A percentile compares a stretch with the other conserved stretches of the same genome.
These are phyloP conservation scores for Gastrophysa polygoni DNA, from an alignment of 2,888 invertebrate genomes.

Conservation along the genomic window DNA sequence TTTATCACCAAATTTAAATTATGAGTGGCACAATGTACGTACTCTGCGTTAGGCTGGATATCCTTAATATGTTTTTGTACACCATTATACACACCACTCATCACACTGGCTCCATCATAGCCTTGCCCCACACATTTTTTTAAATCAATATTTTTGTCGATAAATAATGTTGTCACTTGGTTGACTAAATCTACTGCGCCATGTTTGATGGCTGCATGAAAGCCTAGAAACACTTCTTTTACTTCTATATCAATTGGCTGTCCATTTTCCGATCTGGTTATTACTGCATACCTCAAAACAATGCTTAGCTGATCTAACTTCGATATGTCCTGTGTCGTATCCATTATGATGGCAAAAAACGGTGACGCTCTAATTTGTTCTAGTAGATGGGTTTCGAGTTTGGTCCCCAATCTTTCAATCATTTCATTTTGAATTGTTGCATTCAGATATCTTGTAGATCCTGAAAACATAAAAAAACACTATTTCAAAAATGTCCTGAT, in stretches of 20 bases:
- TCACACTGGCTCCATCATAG: conserved; percentile 49
- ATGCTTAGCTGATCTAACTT: conserved; percentile 47
- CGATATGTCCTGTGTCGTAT: conserved; percentile 42
- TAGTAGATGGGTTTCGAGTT: conserved; percentile 25
- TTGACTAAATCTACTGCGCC: conserved; percentile 41
- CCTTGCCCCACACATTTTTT: conserved; percentile 38
- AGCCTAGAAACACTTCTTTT: conserved; percentile 41
- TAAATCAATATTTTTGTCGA: conserved; percentile 34
- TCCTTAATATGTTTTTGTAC: conserved; percentile 25
- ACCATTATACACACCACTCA: conserved; percentile 38
- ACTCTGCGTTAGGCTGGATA: conserved; percentile 28
- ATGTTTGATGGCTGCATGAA: conserved; percentile 38
- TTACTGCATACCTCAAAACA: conserved; percentile 28
- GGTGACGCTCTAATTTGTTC: conserved; percentile 25
- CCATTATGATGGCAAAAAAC: conserved; percentile 43
- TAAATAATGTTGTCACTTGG: conserved; percentile 36
- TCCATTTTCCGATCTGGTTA: conserved; percentile 23
- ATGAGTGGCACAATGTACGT: conserved; percentile 35
- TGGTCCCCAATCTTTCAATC: conserved; percentile 25
- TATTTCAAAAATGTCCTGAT: conserved; percentile 17
- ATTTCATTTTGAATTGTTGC: conserved; percentile 36
- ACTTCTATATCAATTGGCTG: conserved; percentile 36
- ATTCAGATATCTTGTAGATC: conserved; percentile 26
- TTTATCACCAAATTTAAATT: conserved; percentile 39
- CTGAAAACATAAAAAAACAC: conserved; percentile 15